A percentile compares a stretch with the other conserved stretches of the same genome.
phyloP scores from a whole-genome alignment of 1,140 invertebrate species.

The Portunus trituberculatus region DNA sequence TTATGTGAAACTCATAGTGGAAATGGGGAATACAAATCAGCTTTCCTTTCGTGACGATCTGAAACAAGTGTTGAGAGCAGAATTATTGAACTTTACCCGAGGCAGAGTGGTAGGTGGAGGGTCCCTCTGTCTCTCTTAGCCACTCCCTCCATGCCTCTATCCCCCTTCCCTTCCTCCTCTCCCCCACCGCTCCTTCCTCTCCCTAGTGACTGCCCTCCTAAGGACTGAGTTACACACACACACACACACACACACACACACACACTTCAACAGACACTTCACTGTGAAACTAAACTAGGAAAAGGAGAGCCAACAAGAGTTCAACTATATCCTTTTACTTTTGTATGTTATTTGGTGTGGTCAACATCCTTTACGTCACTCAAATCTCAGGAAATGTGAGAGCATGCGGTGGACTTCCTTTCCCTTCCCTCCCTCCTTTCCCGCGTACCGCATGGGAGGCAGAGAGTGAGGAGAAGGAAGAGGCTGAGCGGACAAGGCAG shows the following conservation, averaged over 20 bases:
- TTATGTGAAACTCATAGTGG: not conserved
- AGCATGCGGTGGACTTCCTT: not conserved
- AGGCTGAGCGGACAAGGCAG: not conserved
- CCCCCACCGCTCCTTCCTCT: too few relatives aligned
- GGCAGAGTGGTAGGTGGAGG: not conserved
- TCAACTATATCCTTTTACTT: not conserved
- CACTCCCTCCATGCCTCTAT: not conserved
- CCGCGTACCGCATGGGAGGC: not conserved
- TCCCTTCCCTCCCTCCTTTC: not conserved
- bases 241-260: constrained; percentile 11
- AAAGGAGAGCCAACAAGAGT: not conserved
- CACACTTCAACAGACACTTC: not conserved
- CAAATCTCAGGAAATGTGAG: not conserved
- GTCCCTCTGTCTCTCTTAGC: not conserved
- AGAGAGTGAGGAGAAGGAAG: not conserved
- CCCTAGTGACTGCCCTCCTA: too few relatives aligned
- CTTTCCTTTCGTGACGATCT: not conserved
- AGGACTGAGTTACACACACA: not conserved
- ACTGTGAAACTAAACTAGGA: not conserved
- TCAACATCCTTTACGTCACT: not conserved
- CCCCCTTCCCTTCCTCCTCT: too few relatives aligned
- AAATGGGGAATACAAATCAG: not conserved
- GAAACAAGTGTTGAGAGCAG: not conserved
- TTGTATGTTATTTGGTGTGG: not conserved
- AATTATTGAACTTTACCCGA: not conserved